phyloP scores from a whole-genome alignment of 2,113 vertebrate genomes.

The Phocoena sinus region DNA sequence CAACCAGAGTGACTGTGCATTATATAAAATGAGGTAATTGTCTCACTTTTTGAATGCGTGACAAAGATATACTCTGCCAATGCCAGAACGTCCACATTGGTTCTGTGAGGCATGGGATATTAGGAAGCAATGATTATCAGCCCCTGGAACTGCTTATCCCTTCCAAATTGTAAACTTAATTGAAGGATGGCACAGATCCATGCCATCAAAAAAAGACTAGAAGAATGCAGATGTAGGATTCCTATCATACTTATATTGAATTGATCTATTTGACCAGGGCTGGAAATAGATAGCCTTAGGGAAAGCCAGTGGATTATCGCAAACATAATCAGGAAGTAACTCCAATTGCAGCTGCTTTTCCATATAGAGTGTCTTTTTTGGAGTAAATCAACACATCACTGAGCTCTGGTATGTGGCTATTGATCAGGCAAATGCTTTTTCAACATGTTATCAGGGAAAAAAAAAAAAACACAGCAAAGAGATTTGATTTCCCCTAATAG shows the following conservation, averaged over 20 bases:
- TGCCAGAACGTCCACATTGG: not conserved
- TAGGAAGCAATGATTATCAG: not conserved
- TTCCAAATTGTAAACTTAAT: not conserved
- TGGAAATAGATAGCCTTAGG: slow-evolving; percentile 24
- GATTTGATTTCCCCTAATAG: not conserved
- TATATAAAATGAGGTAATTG: not conserved
- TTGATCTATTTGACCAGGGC: not conserved
- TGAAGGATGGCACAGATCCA: not conserved
- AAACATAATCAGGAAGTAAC: slow-evolving; percentile 27
- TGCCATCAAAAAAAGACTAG: not conserved
- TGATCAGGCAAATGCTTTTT: slow-evolving; percentile 17
- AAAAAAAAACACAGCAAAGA: not conserved
- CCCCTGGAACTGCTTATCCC: not conserved
- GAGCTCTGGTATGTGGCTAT: not conserved
- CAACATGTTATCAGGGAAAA: not conserved
- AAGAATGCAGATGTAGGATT: not conserved
- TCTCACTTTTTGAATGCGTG: not conserved
- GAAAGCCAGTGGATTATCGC: slow-evolving; percentile 12
- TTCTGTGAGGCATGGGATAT: not conserved
- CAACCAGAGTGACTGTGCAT: not conserved
- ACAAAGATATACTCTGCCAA: not conserved
- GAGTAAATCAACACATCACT: not conserved
- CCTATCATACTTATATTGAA: not conserved
- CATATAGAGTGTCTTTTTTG: not conserved
- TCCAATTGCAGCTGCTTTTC: slow-evolving; percentile 4